A percentile compares a stretch with the other conserved stretches of the same genome.
Evolutionary conservation across 2,797 vertebrate genomes (phyloP).

Genomic region (Acestrorhynchus altus): DNA sequence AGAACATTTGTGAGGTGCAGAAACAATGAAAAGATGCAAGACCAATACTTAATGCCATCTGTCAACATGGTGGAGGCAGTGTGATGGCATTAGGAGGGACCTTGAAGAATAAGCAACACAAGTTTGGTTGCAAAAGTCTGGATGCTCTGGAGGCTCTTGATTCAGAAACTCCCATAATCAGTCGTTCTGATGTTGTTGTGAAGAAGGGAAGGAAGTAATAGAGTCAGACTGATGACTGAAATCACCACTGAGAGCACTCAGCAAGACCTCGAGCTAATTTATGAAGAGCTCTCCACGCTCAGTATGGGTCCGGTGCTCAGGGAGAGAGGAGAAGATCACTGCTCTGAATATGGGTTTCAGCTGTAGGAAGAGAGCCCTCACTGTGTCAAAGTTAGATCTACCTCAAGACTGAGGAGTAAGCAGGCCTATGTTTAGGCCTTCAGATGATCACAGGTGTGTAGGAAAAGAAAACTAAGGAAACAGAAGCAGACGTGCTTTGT

Average conservation of each 20-base stretch:
- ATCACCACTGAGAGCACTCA: constrained; percentile 34
- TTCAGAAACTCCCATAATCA: constrained; percentile 18
- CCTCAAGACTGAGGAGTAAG: neutral
- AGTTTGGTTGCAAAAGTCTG: too few species aligned
- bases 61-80: too few species aligned
- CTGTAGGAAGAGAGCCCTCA: constrained; percentile 29
- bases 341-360: constrained; percentile 27
- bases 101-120: too few species aligned
- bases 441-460: too few species aligned
- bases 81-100: too few species aligned
- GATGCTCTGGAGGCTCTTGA: constrained; percentile 36
- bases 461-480: too few species aligned
- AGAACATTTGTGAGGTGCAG: too few species aligned
- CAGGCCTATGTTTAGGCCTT: neutral
- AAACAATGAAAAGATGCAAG: too few species aligned
- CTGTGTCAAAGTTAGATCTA: constrained; percentile 19
- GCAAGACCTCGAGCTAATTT: constrained; percentile 50
- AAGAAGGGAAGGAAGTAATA: constrained; percentile 26
- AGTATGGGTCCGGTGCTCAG: constrained; percentile 24
- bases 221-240: constrained; percentile 15
- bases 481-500: too few species aligned
- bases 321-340: constrained; percentile 6
- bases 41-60: too few species aligned
- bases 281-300: constrained; percentile 39
- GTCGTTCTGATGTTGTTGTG: neutral